Evolutionary conservation across 37 sponge, comb jelly and placozoan species (phyloP).

Genomic region (Ianthella basta): DNA sequence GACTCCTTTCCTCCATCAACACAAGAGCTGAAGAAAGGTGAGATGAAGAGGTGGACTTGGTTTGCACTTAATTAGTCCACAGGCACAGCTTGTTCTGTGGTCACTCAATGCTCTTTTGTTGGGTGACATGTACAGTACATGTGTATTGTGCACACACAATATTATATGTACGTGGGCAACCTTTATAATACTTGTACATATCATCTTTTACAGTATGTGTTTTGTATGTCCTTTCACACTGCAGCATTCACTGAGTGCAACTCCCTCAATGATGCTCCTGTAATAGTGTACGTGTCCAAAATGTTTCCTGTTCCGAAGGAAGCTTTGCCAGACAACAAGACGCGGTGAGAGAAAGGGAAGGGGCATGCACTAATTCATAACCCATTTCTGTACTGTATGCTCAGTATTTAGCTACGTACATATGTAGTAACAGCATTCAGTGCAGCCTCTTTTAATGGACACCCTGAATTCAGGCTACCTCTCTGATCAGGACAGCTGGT

Average conservation of each 20-base stretch:
- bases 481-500: too few species aligned
- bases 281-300: constrained; percentile 89
- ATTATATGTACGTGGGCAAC: neutral
- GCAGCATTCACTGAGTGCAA: constrained; percentile 78
- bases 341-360: constrained; percentile 76
- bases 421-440: too few species aligned
- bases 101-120: neutral
- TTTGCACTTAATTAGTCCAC: neutral
- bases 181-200: neutral
- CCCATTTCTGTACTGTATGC: too few species aligned
- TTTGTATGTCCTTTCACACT: neutral
- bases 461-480: too few species aligned
- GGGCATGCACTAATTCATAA: too few species aligned
- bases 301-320: constrained; percentile 71
- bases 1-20: constrained; percentile 78
- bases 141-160: neutral
- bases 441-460: too few species aligned
- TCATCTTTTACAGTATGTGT: too few species aligned
- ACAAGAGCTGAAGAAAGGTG: constrained; percentile 74
- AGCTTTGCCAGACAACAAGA: constrained; percentile 66
- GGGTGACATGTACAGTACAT: neutral
- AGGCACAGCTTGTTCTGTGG: neutral
- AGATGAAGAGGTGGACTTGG: neutral
- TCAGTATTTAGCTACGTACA: too few species aligned
- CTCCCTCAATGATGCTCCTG: constrained; percentile 46